phyloP scores from a whole-genome alignment of 2,113 vertebrate genomes.

The Coregonus clupeaformis region DNA sequence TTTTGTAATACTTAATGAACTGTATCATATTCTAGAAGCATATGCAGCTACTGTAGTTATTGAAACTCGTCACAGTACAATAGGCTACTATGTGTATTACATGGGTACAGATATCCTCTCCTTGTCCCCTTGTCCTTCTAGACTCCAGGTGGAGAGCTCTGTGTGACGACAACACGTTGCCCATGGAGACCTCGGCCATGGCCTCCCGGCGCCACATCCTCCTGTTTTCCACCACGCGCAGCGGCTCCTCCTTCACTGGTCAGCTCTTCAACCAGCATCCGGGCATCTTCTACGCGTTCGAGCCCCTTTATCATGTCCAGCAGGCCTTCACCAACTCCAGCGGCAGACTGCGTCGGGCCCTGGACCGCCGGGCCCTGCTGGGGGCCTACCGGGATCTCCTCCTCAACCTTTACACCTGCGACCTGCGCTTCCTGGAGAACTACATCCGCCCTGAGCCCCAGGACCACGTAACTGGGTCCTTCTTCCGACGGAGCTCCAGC shows the following conservation, averaged over 20 bases:
- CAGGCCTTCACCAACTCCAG: conserved; percentile 75
- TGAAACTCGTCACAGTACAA: neutral
- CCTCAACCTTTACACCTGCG: conserved; percentile 78
- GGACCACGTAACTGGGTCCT: conserved; percentile 70
- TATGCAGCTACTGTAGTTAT: neutral
- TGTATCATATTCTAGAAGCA: neutral
- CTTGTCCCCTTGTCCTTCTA: conserved; percentile 28
- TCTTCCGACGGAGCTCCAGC: conserved; percentile 77
- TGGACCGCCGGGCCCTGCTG: conserved; percentile 71
- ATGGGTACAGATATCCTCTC: conserved; percentile 8
- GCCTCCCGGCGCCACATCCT: conserved; percentile 71
- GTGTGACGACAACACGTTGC: conserved; percentile 63
- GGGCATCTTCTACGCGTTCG: conserved; percentile 76
- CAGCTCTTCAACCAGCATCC: conserved; percentile 82
- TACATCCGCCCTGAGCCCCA: conserved; percentile 75
- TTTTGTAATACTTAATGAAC: neutral
- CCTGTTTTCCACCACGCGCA: conserved; percentile 77
- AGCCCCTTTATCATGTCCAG: conserved; percentile 80
- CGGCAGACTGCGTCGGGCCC: conserved; percentile 52
- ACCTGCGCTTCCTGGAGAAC: conserved; percentile 76
- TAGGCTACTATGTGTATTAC: neutral
- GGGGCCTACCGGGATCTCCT: conserved; percentile 78
- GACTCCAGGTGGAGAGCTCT: conserved; percentile 67
- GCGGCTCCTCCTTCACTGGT: conserved; percentile 80
- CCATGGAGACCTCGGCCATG: conserved; percentile 18